A percentile compares a stretch with the other conserved stretches of the same genome.
Conservation (phyloP, 2,888 invertebrate genomes). For the Hyppa rectilinea region DNA sequence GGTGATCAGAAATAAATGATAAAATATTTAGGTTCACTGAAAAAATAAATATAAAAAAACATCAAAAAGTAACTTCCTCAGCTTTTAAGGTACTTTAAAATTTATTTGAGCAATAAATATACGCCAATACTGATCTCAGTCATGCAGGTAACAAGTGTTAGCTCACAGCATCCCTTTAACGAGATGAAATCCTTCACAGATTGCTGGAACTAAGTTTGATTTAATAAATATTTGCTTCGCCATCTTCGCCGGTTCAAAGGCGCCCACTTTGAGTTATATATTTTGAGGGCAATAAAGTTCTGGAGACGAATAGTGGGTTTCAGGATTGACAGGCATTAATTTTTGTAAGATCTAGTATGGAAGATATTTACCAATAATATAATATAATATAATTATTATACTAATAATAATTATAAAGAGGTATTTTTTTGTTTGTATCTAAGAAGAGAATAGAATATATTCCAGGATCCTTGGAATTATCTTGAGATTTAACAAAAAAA, state of each 20-base stretch:
- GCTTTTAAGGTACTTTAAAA: not conserved
- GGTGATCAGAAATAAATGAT: not conserved
- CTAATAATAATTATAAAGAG: too few relatives aligned
- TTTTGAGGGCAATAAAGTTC: conserved; percentile 35
- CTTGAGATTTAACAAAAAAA: too few relatives aligned
- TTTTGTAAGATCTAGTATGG: too few relatives aligned
- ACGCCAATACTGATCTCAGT: conserved; percentile 24
- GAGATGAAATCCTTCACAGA: conserved; percentile 52
- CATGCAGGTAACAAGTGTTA: conserved; percentile 55
- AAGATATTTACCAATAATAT: too few relatives aligned
- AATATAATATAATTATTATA: too few relatives aligned
- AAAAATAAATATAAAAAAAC: not conserved
- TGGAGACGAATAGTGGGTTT: conserved; percentile 5
- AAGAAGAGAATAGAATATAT: too few relatives aligned
- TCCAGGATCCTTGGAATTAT: too few relatives aligned
- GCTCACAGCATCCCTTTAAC: conserved; percentile 51
- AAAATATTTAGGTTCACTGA: not conserved
- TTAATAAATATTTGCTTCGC: conserved; percentile 56
- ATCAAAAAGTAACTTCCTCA: conserved; percentile 3
- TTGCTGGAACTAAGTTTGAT: conserved; percentile 52
- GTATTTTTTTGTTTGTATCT: too few relatives aligned
- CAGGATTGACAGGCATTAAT: too few relatives aligned
- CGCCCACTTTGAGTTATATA: conserved; percentile 15
- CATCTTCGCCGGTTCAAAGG: conserved; percentile 35
- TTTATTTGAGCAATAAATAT: conserved; percentile 39